A percentile compares a stretch with the other conserved stretches of the same genome.
These are phyloP conservation scores for Parnassius apollo DNA, from an alignment of 2,888 invertebrate species.

Conservation along the genomic window DNA sequence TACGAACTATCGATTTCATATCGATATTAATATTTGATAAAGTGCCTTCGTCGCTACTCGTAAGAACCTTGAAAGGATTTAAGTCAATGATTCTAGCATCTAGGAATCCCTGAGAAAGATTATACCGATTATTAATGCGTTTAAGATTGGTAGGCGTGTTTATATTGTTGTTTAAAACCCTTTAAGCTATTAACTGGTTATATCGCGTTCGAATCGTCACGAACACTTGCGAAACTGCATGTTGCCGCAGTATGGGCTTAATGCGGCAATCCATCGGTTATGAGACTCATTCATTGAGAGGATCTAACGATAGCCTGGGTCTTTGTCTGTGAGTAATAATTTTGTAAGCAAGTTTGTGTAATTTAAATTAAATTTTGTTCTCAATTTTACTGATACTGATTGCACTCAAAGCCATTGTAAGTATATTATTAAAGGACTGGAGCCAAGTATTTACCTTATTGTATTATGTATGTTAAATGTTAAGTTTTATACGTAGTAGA, in stretches of 20 bases:
- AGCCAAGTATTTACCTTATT: not conserved
- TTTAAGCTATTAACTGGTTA: slow-evolving; percentile 56
- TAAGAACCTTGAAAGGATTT: slow-evolving; percentile 55
- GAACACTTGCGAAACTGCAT: slow-evolving; percentile 42
- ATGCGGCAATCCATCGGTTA: slow-evolving; percentile 30
- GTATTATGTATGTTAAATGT: no score
- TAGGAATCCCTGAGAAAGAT: slow-evolving; percentile 70
- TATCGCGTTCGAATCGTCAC: slow-evolving; percentile 60
- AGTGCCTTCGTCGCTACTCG: slow-evolving; percentile 29
- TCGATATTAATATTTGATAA: slow-evolving; percentile 6
- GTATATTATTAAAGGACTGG: not conserved
- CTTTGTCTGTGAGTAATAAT: slow-evolving; percentile 16
- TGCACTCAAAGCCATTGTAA: slow-evolving; percentile 2
- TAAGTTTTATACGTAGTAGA: no score
- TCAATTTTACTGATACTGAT: slow-evolving; percentile 3
- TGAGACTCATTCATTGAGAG: slow-evolving; percentile 28
- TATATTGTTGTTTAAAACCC: slow-evolving; percentile 73
- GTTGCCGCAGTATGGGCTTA: slow-evolving; percentile 28
- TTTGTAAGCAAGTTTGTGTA: slow-evolving; percentile 9
- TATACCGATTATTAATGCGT: slow-evolving; percentile 52
- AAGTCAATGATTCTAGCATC: slow-evolving; percentile 39
- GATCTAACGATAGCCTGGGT: slow-evolving; percentile 8
- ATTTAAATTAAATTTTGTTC: slow-evolving; percentile 21
- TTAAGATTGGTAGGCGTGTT: slow-evolving; percentile 62
- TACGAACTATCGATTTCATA: no score